Evolutionary conservation across 2,888 invertebrate genomes (phyloP).

Genomic region (Linnaemya vulpina): DNA sequence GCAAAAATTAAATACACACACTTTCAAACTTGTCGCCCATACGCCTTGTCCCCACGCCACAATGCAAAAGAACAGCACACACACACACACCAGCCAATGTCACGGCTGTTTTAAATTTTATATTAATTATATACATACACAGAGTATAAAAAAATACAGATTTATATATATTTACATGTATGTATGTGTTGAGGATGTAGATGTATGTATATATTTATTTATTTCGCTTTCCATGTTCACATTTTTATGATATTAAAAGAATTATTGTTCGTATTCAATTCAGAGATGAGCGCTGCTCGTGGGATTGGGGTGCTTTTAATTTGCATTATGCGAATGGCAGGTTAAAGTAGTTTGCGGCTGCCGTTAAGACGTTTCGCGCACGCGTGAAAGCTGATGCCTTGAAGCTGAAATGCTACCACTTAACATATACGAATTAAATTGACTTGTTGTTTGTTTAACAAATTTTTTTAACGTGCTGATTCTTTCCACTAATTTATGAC

Average conservation of each 20-base stretch:
- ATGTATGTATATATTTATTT: not conserved
- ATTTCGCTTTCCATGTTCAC: slow-evolving; percentile 22
- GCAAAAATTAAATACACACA: slow-evolving; percentile 2
- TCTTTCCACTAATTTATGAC: no score
- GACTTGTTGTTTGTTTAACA: no score
- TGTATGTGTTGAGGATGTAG: no score
- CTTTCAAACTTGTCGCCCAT: not conserved
- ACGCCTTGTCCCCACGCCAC: not conserved
- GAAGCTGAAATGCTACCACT: no score
- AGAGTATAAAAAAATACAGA: not conserved
- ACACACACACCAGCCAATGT: slow-evolving; percentile 41
- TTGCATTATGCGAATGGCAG: no score
- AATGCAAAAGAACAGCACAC: slow-evolving; percentile 20
- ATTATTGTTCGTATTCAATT: not conserved
- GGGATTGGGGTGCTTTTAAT: not conserved
- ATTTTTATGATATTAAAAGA: not conserved
- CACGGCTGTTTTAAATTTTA: slow-evolving; percentile 53
- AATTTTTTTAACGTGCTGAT: no score
- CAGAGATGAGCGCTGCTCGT: not conserved
- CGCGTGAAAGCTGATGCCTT: no score
- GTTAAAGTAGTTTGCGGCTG: no score
- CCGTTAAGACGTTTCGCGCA: no score
- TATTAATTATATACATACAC: slow-evolving; percentile 42
- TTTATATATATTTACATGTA: not conserved
- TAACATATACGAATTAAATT: no score